phyloP scores from a whole-genome alignment of 2,888 invertebrate species.

The Polyploca ridens region DNA sequence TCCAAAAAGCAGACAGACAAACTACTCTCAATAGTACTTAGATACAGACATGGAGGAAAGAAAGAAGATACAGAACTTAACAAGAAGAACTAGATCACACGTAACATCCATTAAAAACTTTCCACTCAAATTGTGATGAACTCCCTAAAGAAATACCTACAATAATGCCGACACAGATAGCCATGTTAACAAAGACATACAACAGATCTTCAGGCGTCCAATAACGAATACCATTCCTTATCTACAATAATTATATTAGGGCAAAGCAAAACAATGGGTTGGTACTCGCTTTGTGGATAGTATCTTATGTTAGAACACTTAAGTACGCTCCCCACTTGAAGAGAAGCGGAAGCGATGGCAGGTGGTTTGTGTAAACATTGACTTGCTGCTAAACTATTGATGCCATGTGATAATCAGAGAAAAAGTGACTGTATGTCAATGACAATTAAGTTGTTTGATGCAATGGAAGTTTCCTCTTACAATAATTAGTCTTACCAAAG shows the following conservation, averaged over 20 bases:
- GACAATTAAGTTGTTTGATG: too few relatives aligned
- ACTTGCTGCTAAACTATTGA: constrained; percentile 1
- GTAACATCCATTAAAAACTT: too few relatives aligned
- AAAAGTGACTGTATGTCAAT: too few relatives aligned
- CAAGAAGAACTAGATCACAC: too few relatives aligned
- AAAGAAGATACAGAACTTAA: too few relatives aligned
- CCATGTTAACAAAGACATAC: constrained; percentile 11
- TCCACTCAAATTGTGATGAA: background rate
- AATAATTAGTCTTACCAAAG: too few relatives aligned
- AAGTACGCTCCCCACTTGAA: background rate
- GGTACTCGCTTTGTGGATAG: constrained; percentile 12
- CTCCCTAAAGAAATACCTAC: background rate
- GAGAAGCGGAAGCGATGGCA: constrained; percentile 2
- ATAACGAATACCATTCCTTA: constrained; percentile 15
- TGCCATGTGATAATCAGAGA: too few relatives aligned
- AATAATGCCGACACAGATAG: constrained; percentile 4
- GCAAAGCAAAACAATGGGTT: constrained; percentile 22
- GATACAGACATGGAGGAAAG: too few relatives aligned
- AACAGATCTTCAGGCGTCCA: constrained; percentile 11
- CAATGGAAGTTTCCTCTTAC: too few relatives aligned
- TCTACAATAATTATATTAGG: constrained; percentile 23
- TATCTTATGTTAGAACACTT: constrained; percentile 20
- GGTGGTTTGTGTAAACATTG: background rate
- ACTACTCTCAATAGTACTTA: too few relatives aligned
- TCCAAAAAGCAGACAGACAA: too few relatives aligned